Percentiles rank a stretch among this genome's conserved stretches.
These are phyloP conservation scores for Pionites leucogaster DNA, from an alignment of 2,113 vertebrate genomes.

Conservation along the genomic window DNA sequence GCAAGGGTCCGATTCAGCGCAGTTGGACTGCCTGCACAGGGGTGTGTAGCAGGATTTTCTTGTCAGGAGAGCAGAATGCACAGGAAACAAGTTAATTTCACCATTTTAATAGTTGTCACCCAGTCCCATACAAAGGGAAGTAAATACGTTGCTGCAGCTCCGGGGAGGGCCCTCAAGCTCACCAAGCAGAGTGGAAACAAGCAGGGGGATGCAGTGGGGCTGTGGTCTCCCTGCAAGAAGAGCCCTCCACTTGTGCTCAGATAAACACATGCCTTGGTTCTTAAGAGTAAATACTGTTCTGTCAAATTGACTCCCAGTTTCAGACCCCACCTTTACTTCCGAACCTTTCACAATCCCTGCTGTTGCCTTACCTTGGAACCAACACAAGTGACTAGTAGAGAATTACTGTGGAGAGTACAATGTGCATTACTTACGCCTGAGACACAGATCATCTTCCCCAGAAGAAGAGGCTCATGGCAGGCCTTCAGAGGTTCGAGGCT, in stretches of 20 bases:
- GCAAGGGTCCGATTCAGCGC: not conserved
- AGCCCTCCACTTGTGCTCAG: not conserved
- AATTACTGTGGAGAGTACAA: not conserved
- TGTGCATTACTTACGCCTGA: rapidly evolving
- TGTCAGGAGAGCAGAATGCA: constrained; percentile 36
- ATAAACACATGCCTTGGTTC: not conserved
- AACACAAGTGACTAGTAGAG: not conserved
- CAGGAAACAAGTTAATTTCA: constrained; percentile 46
- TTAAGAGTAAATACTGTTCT: not conserved
- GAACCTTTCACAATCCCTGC: not conserved
- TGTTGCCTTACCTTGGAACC: not conserved
- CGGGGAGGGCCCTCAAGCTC: not conserved
- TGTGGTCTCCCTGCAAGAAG: not conserved
- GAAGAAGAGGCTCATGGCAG: not conserved
- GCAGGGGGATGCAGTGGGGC: not conserved
- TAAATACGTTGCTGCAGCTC: not conserved
- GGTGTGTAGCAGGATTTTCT: constrained; percentile 34
- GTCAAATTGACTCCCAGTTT: not conserved
- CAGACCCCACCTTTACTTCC: not conserved
- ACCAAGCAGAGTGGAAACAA: not conserved
- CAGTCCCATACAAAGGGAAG: not conserved
- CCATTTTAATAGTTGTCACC: constrained; percentile 16
- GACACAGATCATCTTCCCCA: not conserved
- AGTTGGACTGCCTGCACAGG: not conserved
- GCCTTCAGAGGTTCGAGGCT: not conserved